Percentiles rank a stretch among this genome's conserved stretches.
Conservation (phyloP, 2,888 invertebrate species). For the Priocnemis perturbator region DNA sequence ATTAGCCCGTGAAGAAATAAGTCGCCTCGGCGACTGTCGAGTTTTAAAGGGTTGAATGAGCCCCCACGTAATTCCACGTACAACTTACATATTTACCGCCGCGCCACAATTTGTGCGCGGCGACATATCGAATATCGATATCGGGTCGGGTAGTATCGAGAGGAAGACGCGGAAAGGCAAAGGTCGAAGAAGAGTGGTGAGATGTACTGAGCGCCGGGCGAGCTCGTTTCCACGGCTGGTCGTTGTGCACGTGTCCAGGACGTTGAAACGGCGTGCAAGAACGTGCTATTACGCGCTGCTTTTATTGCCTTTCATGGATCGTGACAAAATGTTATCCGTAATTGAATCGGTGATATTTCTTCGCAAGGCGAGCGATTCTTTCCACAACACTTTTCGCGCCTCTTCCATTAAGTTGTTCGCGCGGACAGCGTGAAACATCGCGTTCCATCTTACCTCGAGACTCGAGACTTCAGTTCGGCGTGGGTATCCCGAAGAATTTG, state of each 20-base stretch:
- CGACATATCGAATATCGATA: conserved; percentile 50
- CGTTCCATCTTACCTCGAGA: background rate
- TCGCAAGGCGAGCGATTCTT: conserved; percentile 1
- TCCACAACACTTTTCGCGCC: background rate
- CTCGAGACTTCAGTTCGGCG: background rate
- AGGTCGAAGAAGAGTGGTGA: background rate
- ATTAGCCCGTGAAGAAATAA: too few relatives aligned
- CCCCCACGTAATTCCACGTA: background rate
- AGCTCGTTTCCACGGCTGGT: conserved; percentile 37
- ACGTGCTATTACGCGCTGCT: conserved; percentile 29
- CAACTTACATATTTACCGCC: conserved; percentile 48
- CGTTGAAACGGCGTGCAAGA: conserved; percentile 42
- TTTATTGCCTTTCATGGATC: conserved; percentile 39
- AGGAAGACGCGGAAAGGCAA: background rate
- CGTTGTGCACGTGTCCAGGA: conserved; percentile 39
- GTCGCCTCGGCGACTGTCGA: too few relatives aligned
- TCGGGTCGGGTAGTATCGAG: conserved; percentile 2
- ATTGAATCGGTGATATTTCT: conserved; percentile 49
- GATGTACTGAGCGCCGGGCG: conserved; percentile 14
- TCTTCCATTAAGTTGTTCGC: background rate
- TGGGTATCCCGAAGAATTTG: too few relatives aligned
- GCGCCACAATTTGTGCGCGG: conserved; percentile 40
- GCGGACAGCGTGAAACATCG: too few relatives aligned
- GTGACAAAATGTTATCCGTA: conserved; percentile 47
- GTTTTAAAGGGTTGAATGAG: too few relatives aligned